phyloP scores from a whole-genome alignment of 2,797 vertebrate species.

The Nannoperca australis region DNA sequence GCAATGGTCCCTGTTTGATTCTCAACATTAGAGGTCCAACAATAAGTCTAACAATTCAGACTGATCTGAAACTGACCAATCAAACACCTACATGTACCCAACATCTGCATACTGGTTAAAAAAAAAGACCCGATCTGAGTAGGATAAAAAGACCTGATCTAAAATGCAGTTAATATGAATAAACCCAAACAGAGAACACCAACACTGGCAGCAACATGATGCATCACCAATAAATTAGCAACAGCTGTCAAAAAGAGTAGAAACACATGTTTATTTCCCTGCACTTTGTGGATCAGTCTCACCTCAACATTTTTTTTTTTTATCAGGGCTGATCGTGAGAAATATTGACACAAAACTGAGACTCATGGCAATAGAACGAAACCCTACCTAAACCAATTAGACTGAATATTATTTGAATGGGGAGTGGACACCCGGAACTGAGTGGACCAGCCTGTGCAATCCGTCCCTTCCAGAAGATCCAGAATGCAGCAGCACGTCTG shows the following conservation, averaged over 20 bases:
- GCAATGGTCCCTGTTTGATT: not conserved
- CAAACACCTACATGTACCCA: conserved; percentile 1
- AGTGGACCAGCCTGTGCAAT: not conserved
- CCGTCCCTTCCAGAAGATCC: no score
- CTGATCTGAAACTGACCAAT: not conserved
- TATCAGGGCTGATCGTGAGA: conserved; percentile 10
- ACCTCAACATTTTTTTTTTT: no score
- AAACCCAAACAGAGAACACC: conserved; percentile 1
- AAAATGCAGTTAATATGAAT: not conserved
- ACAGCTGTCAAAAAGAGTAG: not conserved
- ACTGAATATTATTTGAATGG: conserved; percentile 12
- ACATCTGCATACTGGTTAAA: not conserved
- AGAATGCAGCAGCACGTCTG: no score
- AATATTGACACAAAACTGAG: not conserved
- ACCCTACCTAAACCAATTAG: not conserved
- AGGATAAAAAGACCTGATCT: not conserved
- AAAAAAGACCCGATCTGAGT: not conserved
- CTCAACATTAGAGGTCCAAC: not conserved
- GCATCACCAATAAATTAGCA: conserved; percentile 10
- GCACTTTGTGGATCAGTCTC: no score
- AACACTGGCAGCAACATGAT: not conserved
- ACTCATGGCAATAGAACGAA: not conserved
- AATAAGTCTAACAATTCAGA: not conserved
- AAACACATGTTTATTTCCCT: not conserved
- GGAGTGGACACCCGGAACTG: not conserved